Evolutionary conservation across 2,113 vertebrate genomes (phyloP).

Genomic region (Dipodomys ordii): DNA sequence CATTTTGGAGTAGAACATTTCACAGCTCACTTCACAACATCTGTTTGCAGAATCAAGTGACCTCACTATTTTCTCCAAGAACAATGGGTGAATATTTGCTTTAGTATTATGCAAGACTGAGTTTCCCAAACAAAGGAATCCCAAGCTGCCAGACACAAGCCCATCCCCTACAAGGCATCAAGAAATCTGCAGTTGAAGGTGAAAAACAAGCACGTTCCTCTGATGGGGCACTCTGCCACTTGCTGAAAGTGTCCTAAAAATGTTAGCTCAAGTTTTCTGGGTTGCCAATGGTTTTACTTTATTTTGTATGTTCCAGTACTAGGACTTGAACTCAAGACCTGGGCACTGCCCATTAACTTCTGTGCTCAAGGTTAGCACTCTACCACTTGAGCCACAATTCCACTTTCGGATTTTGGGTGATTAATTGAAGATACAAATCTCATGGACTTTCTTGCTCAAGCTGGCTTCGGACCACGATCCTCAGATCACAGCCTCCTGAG

Average conservation of each 20-base stretch:
- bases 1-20: not conserved
- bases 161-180: not conserved
- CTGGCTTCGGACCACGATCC: too few relatives aligned
- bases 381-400: too few relatives aligned
- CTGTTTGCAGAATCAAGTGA: not conserved
- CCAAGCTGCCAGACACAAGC: not conserved
- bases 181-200: not conserved
- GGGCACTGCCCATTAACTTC: too few relatives aligned
- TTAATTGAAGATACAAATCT: too few relatives aligned
- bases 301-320: too few relatives aligned
- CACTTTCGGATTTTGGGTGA: too few relatives aligned
- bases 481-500: too few relatives aligned
- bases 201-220: not conserved
- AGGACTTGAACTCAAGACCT: too few relatives aligned
- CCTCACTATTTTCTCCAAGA: not conserved
- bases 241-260: not conserved
- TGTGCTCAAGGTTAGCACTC: too few relatives aligned
- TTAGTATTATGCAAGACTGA: not conserved
- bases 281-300: not conserved
- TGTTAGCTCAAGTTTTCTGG: not conserved
- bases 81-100: conserved; percentile 6
- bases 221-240: not conserved
- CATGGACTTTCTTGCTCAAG: too few relatives aligned
- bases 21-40: not conserved
- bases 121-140: conserved; percentile 28